These are phyloP conservation scores for Saturnia pavonia DNA, from an alignment of 2,888 invertebrate genomes.

Conservation along the genomic window DNA sequence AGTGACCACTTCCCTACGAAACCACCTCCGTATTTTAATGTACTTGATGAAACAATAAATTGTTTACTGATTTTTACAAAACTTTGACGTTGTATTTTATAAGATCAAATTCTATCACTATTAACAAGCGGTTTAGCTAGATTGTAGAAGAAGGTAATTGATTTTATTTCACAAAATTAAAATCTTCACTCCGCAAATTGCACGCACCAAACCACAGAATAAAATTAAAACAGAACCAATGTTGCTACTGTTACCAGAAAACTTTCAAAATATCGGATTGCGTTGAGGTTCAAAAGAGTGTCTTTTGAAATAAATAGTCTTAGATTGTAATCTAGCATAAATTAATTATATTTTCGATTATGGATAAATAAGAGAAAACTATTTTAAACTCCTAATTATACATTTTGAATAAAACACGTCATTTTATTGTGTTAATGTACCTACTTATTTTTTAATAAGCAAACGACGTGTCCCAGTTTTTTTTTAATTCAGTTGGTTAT, in stretches of 20 bases:
- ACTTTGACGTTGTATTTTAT: neutral
- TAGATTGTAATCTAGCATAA: neutral
- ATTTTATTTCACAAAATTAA: neutral
- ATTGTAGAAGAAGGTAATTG: slow-evolving; percentile 1
- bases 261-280: neutral
- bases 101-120: slow-evolving; percentile 1
- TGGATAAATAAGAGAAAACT: too few species aligned
- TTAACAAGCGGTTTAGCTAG: neutral
- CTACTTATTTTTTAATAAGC: too few species aligned
- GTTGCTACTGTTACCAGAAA: too few species aligned
- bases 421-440: too few species aligned
- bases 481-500: too few species aligned
- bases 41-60: neutral
- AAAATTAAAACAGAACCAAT: too few species aligned
- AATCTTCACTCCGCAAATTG: neutral
- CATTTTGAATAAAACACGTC: too few species aligned
- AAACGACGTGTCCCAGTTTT: too few species aligned
- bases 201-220: neutral
- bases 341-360: too few species aligned
- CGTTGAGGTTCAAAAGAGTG: neutral
- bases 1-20: slow-evolving; percentile 41
- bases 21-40: slow-evolving; percentile 27
- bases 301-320: neutral
- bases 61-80: neutral
- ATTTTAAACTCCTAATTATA: too few species aligned